phyloP scores from a whole-genome alignment of 2,113 vertebrate genomes.

The Epinephelus moara region DNA sequence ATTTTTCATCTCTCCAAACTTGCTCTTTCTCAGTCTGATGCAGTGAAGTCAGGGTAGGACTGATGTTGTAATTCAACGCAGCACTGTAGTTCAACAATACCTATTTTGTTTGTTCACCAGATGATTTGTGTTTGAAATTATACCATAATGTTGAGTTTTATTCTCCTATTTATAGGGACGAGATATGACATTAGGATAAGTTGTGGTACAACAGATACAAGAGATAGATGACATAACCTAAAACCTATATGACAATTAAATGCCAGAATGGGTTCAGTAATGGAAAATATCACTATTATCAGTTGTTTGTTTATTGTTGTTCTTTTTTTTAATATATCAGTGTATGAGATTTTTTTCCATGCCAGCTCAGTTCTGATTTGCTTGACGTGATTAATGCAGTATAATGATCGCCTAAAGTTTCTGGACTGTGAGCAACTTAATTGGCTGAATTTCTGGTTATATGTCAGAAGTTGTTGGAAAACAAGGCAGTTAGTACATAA shows the following conservation, averaged over 20 bases:
- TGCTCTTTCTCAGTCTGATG: background rate
- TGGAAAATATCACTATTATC: background rate
- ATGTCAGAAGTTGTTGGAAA: too few species aligned
- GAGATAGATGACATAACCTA: background rate
- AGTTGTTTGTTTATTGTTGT: background rate
- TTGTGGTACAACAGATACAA: background rate
- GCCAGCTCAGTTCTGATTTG: background rate
- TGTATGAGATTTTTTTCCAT: background rate
- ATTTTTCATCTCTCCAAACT: slow-evolving; percentile 51
- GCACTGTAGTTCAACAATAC: background rate
- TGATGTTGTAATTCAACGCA: slow-evolving; percentile 18
- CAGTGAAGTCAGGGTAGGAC: slow-evolving; percentile 8
- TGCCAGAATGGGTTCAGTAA: background rate
- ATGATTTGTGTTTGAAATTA: slow-evolving; percentile 20
- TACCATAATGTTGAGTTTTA: background rate
- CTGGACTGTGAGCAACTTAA: background rate
- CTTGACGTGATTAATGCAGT: background rate
- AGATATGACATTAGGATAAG: background rate
- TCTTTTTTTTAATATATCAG: background rate
- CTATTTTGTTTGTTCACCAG: background rate
- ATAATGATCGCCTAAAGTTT: background rate
- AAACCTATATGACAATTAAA: background rate
- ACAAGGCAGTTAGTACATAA: too few species aligned
- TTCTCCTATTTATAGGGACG: background rate
- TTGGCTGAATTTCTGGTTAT: background rate